Conservation (phyloP, 2,113 vertebrate species). For the Naja naja region DNA sequence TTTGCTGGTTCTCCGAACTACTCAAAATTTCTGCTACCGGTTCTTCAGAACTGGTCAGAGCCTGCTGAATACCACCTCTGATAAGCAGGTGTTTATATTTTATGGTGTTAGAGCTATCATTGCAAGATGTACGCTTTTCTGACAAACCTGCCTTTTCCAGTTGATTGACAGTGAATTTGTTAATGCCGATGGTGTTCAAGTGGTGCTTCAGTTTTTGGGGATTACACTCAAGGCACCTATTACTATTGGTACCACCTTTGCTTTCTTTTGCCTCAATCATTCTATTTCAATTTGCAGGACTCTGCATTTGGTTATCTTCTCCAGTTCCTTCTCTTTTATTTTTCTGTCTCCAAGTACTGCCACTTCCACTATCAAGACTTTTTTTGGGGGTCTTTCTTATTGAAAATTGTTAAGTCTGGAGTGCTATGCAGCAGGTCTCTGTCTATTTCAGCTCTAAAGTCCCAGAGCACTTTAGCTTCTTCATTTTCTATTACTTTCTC, state of each 20-base stretch:
- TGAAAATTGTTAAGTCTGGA: background rate
- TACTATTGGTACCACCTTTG: background rate
- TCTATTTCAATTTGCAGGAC: background rate
- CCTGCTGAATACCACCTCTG: no score
- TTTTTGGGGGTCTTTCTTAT: background rate
- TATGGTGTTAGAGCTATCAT: background rate
- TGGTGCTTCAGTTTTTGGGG: background rate
- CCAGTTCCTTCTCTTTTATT: background rate
- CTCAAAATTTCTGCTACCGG: no score
- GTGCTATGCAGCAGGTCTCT: background rate
- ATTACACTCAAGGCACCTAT: background rate
- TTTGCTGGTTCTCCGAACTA: no score
- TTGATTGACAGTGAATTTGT: background rate
- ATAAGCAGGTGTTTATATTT: background rate
- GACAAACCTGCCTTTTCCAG: background rate
- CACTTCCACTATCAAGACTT: background rate
- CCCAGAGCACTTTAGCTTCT: background rate
- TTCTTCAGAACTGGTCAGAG: no score
- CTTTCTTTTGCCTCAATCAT: background rate
- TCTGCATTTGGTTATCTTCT: background rate
- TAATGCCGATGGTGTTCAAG: background rate
- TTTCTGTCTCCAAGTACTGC: background rate
- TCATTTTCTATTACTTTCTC: background rate
- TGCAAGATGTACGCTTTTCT: background rate
- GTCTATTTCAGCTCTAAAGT: background rate